These are phyloP conservation scores for Platygyra sinensis DNA, from an alignment of 64 coral and sea anemone genomes.

Conservation along the genomic window DNA sequence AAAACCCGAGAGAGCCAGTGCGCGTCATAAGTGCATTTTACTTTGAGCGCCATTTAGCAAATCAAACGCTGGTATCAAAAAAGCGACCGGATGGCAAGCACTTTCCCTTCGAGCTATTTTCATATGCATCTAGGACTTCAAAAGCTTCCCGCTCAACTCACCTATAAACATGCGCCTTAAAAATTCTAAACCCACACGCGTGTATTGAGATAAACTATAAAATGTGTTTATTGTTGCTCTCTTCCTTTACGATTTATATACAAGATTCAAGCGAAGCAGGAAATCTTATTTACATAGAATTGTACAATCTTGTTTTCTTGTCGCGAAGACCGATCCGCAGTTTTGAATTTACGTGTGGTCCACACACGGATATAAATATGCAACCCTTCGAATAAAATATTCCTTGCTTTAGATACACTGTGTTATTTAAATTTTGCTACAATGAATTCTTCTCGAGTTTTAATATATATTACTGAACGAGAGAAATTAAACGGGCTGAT, in stretches of 20 bases:
- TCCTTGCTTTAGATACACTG: conserved; percentile 32
- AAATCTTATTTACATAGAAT: conserved; percentile 22
- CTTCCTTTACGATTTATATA: conserved; percentile 34
- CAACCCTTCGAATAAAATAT: conserved; percentile 36
- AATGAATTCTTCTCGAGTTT: conserved; percentile 31
- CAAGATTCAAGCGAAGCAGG: conserved; percentile 24
- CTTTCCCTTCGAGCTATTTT: conserved; percentile 42
- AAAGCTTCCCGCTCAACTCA: neutral
- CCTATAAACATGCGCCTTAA: conserved; percentile 38
- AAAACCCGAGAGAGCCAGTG: conserved; percentile 9
- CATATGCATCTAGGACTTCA: conserved; percentile 24
- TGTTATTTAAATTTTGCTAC: conserved; percentile 41
- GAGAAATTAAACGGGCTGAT: conserved; percentile 10
- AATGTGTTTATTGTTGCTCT: conserved; percentile 54
- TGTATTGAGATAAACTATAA: conserved; percentile 36
- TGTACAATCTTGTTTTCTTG: conserved; percentile 17
- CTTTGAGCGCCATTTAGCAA: conserved; percentile 28
- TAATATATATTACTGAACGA: conserved; percentile 21
- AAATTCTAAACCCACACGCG: conserved; percentile 12
- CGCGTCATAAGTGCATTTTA: conserved; percentile 29
- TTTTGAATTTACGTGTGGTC: conserved; percentile 41
- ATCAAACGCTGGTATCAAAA: conserved; percentile 25
- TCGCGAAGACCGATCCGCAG: neutral
- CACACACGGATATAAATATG: conserved; percentile 46
- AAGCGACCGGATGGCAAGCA: neutral